A percentile compares a stretch with the other conserved stretches of the same genome.
These are phyloP conservation scores for Chiloscyllium punctatum DNA, from an alignment of 2,797 vertebrate species.

Conservation along the genomic window DNA sequence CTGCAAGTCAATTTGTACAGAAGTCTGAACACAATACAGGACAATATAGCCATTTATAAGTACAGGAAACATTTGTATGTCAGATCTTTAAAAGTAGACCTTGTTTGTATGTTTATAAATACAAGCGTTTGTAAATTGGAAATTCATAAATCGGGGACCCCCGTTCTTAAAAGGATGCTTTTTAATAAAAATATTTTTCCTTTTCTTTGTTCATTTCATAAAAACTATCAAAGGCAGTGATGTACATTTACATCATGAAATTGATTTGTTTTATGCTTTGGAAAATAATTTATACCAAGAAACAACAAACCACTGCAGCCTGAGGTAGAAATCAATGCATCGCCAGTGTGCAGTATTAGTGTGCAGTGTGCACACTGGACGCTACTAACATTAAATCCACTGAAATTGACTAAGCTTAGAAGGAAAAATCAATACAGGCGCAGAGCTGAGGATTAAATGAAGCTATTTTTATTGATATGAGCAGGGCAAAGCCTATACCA, in stretches of 20 bases:
- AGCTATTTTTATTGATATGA: not conserved
- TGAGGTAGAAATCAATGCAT: not conserved
- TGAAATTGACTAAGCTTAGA: not conserved
- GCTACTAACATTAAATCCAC: not conserved
- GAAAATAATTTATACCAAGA: not conserved
- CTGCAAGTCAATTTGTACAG: too few species aligned
- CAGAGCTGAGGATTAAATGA: not conserved
- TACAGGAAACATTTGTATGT: too few species aligned
- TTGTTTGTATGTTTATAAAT: too few species aligned
- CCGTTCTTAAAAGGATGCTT: not conserved
- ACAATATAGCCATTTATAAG: too few species aligned
- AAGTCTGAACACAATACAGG: too few species aligned
- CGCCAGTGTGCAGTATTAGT: not conserved
- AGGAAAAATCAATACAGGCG: not conserved
- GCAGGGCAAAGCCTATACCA: not conserved
- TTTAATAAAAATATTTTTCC: not conserved
- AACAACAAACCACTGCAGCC: not conserved
- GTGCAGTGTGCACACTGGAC: not conserved
- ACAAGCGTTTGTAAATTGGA: too few species aligned
- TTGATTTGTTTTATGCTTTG: not conserved
- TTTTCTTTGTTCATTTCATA: not conserved
- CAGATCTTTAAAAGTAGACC: too few species aligned
- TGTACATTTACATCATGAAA: not conserved
- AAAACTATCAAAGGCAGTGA: not conserved
- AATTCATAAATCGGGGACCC: too few species aligned